phyloP scores from a whole-genome alignment of 1,140 invertebrate genomes.

The Drosophila nikananu region DNA sequence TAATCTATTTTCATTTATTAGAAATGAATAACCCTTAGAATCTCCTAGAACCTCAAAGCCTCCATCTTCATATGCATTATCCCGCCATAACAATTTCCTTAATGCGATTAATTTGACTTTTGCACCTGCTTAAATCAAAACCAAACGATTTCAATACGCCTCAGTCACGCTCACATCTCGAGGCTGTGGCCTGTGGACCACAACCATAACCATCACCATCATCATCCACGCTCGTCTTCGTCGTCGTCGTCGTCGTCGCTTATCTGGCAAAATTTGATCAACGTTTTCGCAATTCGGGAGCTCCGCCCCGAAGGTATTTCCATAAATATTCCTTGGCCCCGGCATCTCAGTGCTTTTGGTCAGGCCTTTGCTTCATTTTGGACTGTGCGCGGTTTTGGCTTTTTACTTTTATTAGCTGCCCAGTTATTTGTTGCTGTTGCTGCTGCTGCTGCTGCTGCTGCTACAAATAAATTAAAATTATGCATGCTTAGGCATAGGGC shows the following conservation, averaged over 20 bases:
- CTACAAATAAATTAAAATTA: conserved; percentile 84
- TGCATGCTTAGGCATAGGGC: conserved; percentile 74
- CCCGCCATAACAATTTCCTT: conserved; percentile 13
- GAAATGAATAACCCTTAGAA: background rate
- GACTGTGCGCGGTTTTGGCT: conserved; percentile 42
- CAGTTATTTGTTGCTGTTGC: conserved; percentile 42
- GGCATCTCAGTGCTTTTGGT: conserved; percentile 7
- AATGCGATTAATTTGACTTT: conserved; percentile 22
- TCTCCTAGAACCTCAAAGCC: background rate
- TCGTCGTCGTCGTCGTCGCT: conserved; percentile 46
- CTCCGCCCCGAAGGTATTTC: conserved; percentile 84
- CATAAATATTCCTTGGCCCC: conserved; percentile 73
- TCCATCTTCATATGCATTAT: background rate
- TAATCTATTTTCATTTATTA: conserved; percentile 1
- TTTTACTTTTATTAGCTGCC: conserved; percentile 77
- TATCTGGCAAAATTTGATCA: conserved; percentile 82
- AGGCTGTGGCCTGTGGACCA: conserved; percentile 9
- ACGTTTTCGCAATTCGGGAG: conserved; percentile 84
- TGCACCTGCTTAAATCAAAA: conserved; percentile 25
- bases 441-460: conserved; percentile 34
- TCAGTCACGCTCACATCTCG: conserved; percentile 40
- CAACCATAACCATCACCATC: conserved; percentile 60
- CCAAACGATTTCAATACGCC: background rate
- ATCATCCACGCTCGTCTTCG: conserved; percentile 53
- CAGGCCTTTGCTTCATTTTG: conserved; percentile 44